Evolutionary conservation across 2,113 vertebrate genomes (phyloP), one percentile per base, ranked within the genome.

Genomic region (Oenanthe melanoleuca): DNA sequence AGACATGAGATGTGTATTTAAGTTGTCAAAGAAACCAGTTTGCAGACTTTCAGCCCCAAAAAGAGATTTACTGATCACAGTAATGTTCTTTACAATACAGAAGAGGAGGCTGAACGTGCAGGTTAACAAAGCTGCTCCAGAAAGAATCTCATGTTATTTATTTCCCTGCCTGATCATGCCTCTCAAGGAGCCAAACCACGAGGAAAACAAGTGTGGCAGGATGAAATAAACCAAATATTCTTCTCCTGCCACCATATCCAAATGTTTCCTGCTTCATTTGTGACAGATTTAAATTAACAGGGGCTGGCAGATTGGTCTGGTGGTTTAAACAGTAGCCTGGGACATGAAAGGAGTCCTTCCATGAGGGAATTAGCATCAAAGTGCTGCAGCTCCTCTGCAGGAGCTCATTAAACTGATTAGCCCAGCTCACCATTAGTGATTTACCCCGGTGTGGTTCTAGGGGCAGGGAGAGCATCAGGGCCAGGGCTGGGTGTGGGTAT

Each of bases 361-460:
- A 71, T 19, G 69, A 79, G 89, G 94, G 89, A 94, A 91, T 94
- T 89, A 77, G 61, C 92, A 91, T 96, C 95, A 95, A 93, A 97
- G 94, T 70, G 80, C 66, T 96, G 91, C 67, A 72, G 86, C 86
- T 94, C 61, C 77, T 92, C 82, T 71, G 72, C 67, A 24, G 31
- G 64, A 95, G 86, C 95, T 93, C 92, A 84, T 96, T 93, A 95
- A 90, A 66, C 38, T 94, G 92, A 94, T 84, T 88, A 96, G 80
- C 80, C 93, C 64, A 49, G 82, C 80, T 91, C 89, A 44, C 72
- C 86, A 42, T 47, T 84, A 73, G 75, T 92, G 89, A 63, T 60
- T 94, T 66, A 59, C 49, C 80, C 69, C 4, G 20, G 47, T n/a
- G 28, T 49, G 73, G 56, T 44, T 92, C 83, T 53, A 2, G 2